Percentiles rank a stretch among this genome's conserved stretches.
phyloP scores from a whole-genome alignment of 1,140 invertebrate genomes.

The Euglossa dilemma region DNA sequence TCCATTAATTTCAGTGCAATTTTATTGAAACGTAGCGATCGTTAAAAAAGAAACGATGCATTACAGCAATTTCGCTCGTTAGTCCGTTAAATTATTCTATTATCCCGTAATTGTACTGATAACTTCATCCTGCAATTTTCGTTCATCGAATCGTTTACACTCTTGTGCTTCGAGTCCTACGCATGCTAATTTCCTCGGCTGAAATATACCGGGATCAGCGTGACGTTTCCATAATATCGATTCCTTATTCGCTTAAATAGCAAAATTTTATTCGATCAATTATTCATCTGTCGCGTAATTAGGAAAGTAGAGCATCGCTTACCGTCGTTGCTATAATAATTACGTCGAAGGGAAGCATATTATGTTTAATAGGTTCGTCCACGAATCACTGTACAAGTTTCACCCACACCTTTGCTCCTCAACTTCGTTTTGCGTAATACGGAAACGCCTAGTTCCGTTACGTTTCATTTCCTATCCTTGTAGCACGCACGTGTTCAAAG shows the following conservation, averaged over 20 bases:
- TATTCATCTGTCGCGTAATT: no score
- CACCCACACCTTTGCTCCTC: no score
- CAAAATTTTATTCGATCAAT: no score
- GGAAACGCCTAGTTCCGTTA: no score
- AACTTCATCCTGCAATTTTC: conserved; percentile 43
- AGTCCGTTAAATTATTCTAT: conserved; percentile 25
- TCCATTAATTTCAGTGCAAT: neutral
- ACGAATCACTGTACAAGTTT: no score
- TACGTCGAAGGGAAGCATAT: no score
- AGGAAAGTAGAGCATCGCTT: no score
- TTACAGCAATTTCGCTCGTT: conserved; percentile 15
- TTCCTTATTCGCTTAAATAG: neutral
- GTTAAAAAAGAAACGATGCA: conserved; percentile 6
- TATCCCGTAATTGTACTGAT: conserved; percentile 35
- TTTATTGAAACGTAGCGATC: neutral
- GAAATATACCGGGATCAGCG: neutral
- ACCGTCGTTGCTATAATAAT: no score
- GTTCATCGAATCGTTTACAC: conserved; percentile 29
- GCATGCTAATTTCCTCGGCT: neutral
- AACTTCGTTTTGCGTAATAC: no score
- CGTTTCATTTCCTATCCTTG: no score
- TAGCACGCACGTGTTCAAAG: no score
- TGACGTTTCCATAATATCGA: neutral
- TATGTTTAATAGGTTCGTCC: no score
- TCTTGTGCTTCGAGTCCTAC: conserved; percentile 8